A percentile compares a stretch with the other conserved stretches of the same genome.
These are phyloP conservation scores for Zaprionus lineosus DNA, from an alignment of 2,888 invertebrate genomes.

Conservation along the genomic window DNA sequence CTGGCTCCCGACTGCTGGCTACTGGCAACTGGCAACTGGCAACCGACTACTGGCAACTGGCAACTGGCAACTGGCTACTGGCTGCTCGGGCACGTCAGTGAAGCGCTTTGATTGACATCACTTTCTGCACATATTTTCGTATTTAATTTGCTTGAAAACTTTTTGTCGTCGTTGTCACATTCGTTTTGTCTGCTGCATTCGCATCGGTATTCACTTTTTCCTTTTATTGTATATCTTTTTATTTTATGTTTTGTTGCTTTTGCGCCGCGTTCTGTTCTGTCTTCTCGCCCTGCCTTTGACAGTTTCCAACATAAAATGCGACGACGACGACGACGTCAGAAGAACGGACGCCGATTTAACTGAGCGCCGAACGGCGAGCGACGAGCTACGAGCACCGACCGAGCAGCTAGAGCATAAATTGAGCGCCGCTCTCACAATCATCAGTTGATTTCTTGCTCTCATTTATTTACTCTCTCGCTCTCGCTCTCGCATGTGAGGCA, in stretches of 20 bases:
- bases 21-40: background rate
- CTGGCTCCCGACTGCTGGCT: conserved; percentile 17
- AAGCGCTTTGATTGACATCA: conserved; percentile 48
- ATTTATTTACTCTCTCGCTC: conserved; percentile 8
- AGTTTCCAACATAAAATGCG: conserved; percentile 75
- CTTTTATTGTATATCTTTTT: conserved; percentile 20
- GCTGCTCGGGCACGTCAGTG: conserved; percentile 15
- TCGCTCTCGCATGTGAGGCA: conserved; percentile 37
- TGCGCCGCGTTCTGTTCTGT: conserved; percentile 51
- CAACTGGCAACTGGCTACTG: background rate
- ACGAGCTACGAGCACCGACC: conserved; percentile 11
- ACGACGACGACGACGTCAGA: conserved; percentile 49
- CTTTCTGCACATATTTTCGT: conserved; percentile 62
- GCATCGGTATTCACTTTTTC: conserved; percentile 68
- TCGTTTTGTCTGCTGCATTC: conserved; percentile 73
- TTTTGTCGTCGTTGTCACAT: conserved; percentile 74
- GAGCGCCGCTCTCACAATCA: conserved; percentile 45
- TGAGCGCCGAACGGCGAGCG: conserved; percentile 43
- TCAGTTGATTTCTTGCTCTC: conserved; percentile 17
- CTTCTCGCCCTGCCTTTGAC: conserved; percentile 69
- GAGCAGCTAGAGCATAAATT: conserved; percentile 58
- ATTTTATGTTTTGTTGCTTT: conserved; percentile 39
- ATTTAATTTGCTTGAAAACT: conserved; percentile 52
- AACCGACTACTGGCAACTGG: background rate
- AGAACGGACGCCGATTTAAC: conserved; percentile 51